Evolutionary conservation across 2,797 vertebrate genomes (phyloP), one percentile per base, ranked within the genome.

Genomic region (Strix occidentalis): DNA sequence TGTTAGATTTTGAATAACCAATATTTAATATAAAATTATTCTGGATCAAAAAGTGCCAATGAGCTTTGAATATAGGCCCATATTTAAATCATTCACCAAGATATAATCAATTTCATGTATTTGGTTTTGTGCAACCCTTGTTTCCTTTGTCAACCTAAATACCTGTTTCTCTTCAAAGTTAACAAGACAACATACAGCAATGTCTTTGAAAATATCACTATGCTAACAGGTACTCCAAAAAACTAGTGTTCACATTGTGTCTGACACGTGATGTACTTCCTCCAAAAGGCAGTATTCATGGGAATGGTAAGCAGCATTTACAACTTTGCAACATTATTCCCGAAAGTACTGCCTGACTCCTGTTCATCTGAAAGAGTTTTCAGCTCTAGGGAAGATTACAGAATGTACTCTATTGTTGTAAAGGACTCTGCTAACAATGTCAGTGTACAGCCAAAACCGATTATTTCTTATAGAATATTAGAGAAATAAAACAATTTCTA

Each of bases 371-470:
- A 94, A 94, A 86, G 90, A 94, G 56, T 87, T 93, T 90, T 85
- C 82, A 94, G 86, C 74, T 95, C 95, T 70, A 89, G 97, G 96
- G 95, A 83, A 96, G 96, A 96, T 97, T 85, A 95, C 75, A 95
- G 88, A 89, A 41, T 93, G 84, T 96, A 66, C 90, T 77, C 69
- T 56, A 3, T 85, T 94, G 88, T 66, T 84, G 74, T 84, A 90
- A 95, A 96, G 63, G 77, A 46, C 17, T 80, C 87, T 84, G 84
- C 93, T 93, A 84, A 35, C 65, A 88, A 4, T 48, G 61, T 26
- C 84, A 69, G 46, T 37, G 45, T 17, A n/a, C 78, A 92, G 83
- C 54, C 93, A 85, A 86, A 65, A 9, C 60, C 6, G 11, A 88
- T 69, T 74, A 25, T 74, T 96, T 87, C 93, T 90, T 84, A 58